Conservation (phyloP, 2,113 vertebrate genomes). For the Fukomys damarensis region DNA sequence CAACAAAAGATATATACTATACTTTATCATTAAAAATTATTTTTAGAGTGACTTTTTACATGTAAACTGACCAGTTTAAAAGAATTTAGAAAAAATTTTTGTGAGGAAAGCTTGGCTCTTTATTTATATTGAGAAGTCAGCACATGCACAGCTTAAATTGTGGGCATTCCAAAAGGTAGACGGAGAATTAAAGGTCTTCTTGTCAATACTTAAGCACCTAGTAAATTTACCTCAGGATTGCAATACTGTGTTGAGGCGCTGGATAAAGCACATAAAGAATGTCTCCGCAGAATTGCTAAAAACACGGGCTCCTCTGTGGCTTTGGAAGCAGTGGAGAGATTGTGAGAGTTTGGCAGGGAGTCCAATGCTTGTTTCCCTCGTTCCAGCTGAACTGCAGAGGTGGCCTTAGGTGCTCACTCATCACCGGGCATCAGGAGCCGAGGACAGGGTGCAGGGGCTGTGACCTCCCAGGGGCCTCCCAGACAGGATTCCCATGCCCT, state of each 20-base stretch:
- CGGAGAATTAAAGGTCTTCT: not conserved
- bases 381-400: not conserved
- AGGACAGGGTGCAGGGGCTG: rapidly evolving
- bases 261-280: not conserved
- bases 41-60: not conserved
- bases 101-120: not conserved
- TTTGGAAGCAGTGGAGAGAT: not conserved
- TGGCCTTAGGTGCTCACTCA: not conserved
- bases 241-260: not conserved
- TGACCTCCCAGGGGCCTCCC: not conserved
- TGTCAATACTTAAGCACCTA: not conserved
- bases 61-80: not conserved
- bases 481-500: not conserved
- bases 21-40: not conserved
- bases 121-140: not conserved
- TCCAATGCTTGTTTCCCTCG: not conserved
- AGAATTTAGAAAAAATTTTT: not conserved
- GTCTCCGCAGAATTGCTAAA: not conserved
- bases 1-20: not conserved
- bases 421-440: rapidly evolving
- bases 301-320: not conserved
- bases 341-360: not conserved
- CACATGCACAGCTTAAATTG: not conserved
- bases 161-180: not conserved
- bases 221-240: not conserved